phyloP scores from a whole-genome alignment of 2,888 invertebrate genomes.

The Parnassius mnemosyne region DNA sequence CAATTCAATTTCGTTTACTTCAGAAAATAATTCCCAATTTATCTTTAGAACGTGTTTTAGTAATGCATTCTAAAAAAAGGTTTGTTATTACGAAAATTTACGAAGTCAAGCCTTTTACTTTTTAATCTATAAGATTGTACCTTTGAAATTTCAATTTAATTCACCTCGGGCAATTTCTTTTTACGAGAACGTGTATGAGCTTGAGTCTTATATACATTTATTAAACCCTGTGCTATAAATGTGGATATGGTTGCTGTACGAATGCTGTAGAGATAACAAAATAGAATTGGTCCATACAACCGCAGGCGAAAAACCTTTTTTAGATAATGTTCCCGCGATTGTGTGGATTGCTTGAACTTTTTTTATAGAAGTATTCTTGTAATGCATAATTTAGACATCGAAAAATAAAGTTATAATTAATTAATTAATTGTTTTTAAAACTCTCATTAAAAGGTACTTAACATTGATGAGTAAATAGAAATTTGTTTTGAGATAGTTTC shows the following conservation, averaged over 20 bases:
- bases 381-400: neutral
- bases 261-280: slow-evolving; percentile 19
- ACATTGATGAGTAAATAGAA: too few species aligned
- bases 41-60: too few species aligned
- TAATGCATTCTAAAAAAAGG: too few species aligned
- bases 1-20: too few species aligned
- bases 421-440: too few species aligned
- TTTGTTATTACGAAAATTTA: neutral
- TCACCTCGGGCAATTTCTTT: slow-evolving; percentile 40
- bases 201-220: slow-evolving; percentile 30
- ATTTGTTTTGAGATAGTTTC: too few species aligned
- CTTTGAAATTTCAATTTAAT: slow-evolving; percentile 45
- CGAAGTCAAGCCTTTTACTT: neutral
- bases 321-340: slow-evolving; percentile 5
- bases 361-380: neutral
- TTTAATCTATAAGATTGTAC: slow-evolving; percentile 26
- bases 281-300: slow-evolving; percentile 14
- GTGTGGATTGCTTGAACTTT: slow-evolving; percentile 5
- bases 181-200: slow-evolving; percentile 33
- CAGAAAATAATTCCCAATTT: too few species aligned
- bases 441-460: too few species aligned
- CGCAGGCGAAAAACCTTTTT: slow-evolving; percentile 18
- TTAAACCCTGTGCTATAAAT: slow-evolving; percentile 27
- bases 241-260: slow-evolving; percentile 20
- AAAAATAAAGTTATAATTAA: too few species aligned